Evolutionary conservation across 2,113 vertebrate genomes (phyloP).

Genomic region (Trichechus manatus): DNA sequence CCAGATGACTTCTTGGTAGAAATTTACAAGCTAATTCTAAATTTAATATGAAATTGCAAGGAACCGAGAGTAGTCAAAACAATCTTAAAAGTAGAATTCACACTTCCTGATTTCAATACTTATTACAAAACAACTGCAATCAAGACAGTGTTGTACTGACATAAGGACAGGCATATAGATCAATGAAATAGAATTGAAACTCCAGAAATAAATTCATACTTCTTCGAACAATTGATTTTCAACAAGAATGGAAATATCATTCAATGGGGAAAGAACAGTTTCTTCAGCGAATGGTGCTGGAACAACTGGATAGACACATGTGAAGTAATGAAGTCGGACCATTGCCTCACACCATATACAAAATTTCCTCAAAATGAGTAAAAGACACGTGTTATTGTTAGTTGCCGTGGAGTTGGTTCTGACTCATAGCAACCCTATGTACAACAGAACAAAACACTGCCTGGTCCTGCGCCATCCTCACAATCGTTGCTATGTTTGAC

Average conservation of each 20-base stretch:
- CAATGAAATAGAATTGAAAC: background rate
- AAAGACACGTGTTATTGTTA: background rate
- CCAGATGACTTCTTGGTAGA: background rate
- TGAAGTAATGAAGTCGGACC: background rate
- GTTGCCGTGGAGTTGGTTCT: too few relatives aligned
- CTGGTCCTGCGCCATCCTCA: too few relatives aligned
- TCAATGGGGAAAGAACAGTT: background rate
- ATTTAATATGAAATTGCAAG: background rate
- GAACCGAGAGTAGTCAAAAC: background rate
- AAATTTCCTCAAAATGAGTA: background rate
- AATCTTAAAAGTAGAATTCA: background rate
- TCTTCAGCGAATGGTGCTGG: background rate
- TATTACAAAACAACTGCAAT: background rate
- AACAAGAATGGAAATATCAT: background rate
- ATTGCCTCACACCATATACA: background rate
- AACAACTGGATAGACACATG: background rate
- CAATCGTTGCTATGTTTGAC: too few relatives aligned
- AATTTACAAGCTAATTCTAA: background rate
- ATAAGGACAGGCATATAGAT: background rate
- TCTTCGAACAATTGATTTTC: background rate
- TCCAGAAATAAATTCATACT: background rate
- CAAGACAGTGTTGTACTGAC: background rate
- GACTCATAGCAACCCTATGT: too few relatives aligned
- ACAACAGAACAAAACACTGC: too few relatives aligned
- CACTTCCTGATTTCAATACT: background rate